These are phyloP conservation scores for Eurytoma californica DNA, from an alignment of 2,888 invertebrate genomes.

Conservation along the genomic window DNA sequence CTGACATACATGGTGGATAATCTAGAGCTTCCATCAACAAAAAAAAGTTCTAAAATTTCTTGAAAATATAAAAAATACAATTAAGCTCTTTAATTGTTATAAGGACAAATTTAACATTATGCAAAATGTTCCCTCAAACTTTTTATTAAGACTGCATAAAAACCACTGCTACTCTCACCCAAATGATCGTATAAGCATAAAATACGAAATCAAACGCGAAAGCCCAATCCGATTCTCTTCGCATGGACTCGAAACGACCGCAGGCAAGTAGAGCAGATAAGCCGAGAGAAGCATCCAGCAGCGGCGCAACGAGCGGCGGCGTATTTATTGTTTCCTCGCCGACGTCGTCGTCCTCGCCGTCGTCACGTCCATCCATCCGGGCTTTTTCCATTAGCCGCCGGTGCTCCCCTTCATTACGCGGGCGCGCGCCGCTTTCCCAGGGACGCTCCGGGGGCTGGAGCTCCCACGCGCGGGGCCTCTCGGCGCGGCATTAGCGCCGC, in stretches of 20 bases:
- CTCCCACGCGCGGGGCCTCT: slow-evolving; percentile 68
- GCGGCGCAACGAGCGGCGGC: too few relatives aligned
- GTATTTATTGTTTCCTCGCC: background rate
- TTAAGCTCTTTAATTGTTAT: too few relatives aligned
- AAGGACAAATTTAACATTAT: too few relatives aligned
- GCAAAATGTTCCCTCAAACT: too few relatives aligned
- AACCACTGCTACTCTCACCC: background rate
- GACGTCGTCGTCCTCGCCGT: background rate
- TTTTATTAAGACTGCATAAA: background rate
- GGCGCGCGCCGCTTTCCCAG: slow-evolving; percentile 60
- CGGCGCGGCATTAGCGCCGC: slow-evolving; percentile 59
- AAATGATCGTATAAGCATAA: background rate
- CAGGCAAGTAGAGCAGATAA: background rate
- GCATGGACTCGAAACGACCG: background rate
- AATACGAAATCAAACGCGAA: background rate
- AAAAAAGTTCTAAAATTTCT: too few relatives aligned
- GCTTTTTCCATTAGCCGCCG: slow-evolving; percentile 38
- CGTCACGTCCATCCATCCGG: slow-evolving; percentile 1
- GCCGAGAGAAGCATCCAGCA: too few relatives aligned
- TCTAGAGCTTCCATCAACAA: too few relatives aligned
- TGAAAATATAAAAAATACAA: too few relatives aligned
- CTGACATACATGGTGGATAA: too few relatives aligned
- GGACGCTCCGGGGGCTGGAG: slow-evolving; percentile 58
- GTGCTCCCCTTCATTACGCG: slow-evolving; percentile 58
- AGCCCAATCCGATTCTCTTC: background rate